Evolutionary conservation across 2,113 vertebrate species (phyloP).

Genomic region (Ia io): DNA sequence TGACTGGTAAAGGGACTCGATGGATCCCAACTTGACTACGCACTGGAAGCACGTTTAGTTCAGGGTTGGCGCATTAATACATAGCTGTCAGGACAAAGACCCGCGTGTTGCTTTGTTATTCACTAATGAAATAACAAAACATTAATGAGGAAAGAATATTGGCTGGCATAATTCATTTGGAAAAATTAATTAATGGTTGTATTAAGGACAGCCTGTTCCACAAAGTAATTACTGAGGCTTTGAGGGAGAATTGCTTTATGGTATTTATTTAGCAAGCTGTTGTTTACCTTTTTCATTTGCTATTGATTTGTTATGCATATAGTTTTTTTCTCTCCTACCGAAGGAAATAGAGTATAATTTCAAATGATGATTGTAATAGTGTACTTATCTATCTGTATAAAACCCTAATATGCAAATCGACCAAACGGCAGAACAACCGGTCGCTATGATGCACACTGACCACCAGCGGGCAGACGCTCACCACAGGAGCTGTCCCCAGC

Average conservation of each 20-base stretch:
- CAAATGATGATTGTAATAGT: conserved; percentile 65
- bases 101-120: conserved; percentile 81
- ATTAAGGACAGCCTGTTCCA: conserved; percentile 79
- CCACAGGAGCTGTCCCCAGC: no score
- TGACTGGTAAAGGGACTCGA: conserved; percentile 80
- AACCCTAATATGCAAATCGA: no score
- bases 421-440: no score
- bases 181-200: conserved; percentile 86
- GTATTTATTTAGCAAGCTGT: conserved; percentile 82
- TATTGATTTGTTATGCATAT: conserved; percentile 68
- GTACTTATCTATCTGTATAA: conserved; percentile 1
- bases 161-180: conserved; percentile 81
- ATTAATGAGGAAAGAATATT: conserved; percentile 84
- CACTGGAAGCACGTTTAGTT: conserved; percentile 80
- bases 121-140: conserved; percentile 84
- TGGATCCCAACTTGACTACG: conserved; percentile 86
- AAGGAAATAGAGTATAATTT: conserved; percentile 71
- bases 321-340: conserved; percentile 56
- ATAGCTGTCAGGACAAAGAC: conserved; percentile 79
- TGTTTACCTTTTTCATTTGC: conserved; percentile 84
- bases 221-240: conserved; percentile 78
- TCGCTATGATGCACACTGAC: no score
- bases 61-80: conserved; percentile 80
- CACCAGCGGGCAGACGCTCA: no score
- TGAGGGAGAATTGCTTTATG: conserved; percentile 77